These are phyloP conservation scores for Notospermus geniculatus DNA, from an alignment of 1,140 invertebrate genomes.

Conservation along the genomic window DNA sequence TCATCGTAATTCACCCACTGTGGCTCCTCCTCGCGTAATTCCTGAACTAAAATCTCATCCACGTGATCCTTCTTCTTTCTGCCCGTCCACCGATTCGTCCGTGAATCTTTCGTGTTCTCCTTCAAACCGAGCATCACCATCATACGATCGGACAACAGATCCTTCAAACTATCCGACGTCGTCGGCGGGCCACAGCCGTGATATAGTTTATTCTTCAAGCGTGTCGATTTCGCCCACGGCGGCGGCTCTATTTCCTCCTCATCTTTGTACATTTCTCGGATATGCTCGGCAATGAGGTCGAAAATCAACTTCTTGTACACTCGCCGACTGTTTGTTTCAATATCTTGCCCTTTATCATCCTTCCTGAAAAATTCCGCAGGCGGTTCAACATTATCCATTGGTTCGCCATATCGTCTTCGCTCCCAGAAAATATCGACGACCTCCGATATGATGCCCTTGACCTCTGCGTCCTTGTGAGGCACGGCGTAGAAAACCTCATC, in stretches of 20 bases:
- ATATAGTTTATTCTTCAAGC: constrained; percentile 9
- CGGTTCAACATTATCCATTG: constrained; percentile 30
- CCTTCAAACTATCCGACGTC: constrained; percentile 37
- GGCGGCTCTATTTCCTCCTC: constrained; percentile 45
- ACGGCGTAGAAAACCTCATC: constrained; percentile 45
- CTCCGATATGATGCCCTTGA: constrained; percentile 21
- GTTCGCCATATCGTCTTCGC: constrained; percentile 36
- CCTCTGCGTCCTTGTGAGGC: constrained; percentile 39
- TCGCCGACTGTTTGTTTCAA: constrained; percentile 37
- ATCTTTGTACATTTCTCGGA: constrained; percentile 55
- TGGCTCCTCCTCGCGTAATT: constrained; percentile 68
- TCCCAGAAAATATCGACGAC: constrained; percentile 48
- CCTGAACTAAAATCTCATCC: constrained; percentile 68
- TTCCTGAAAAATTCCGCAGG: constrained; percentile 32
- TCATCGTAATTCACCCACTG: constrained; percentile 72
- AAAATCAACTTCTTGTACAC: constrained; percentile 61
- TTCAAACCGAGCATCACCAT: constrained; percentile 59
- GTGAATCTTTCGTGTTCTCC: constrained; percentile 60
- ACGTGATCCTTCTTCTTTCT: constrained; percentile 71
- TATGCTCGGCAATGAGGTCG: constrained; percentile 66
- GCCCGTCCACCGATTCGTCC: constrained; percentile 66
- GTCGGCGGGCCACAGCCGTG: constrained; percentile 32
- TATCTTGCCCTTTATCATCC: constrained; percentile 24
- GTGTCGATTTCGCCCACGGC: constrained; percentile 60
- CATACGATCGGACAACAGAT: constrained; percentile 40